Evolutionary conservation across 2,797 vertebrate species (phyloP), one percentile per base, ranked within the genome.

Genomic region (Macropus fuliginosus): DNA sequence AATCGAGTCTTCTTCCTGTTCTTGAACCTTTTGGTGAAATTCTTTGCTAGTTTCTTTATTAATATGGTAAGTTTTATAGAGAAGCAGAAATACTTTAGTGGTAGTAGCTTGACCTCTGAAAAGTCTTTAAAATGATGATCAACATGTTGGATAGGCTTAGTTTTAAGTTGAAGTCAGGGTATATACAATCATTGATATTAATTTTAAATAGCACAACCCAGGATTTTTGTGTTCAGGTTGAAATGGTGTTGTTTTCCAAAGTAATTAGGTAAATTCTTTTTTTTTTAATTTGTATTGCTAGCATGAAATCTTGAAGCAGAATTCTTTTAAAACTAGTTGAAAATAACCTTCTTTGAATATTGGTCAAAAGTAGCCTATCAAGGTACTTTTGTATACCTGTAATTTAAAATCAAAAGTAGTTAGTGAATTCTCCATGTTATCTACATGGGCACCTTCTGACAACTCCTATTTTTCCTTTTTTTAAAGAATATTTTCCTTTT

Each of bases 141-240:
- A 62, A 29, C 8, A 62, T 54, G 10, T 50, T 87, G 21, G 13
- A 93, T 1, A 94, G 54, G n/a, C 28, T 66, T 92, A 95, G 89
- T 96, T 96, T 95, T 95, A 96, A 95, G 93, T 29, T 74, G 74
- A 81, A 46, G 91, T 34, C 57, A 13, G 16, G 50, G 95, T 40
- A 87, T 81, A 89, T 54, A 94, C 91, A 94, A 57, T 94, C 27
- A 91, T 91, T 96, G 90, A 96, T 14, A 91, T 92, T 91, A 94
- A 93, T 94, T 74, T 96, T 94, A 95, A 94, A 62, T 96, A 52
- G 16, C 50, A 93, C 81, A 87, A 96, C 94, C 31, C 97, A 50
- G 93, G 16, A 89, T 90, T 95, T 96, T 95, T 95, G 13, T 92
- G 14, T 95, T 21, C 56, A 50, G 12, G 55, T 92, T 92, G 52